Conservation (phyloP, 92 coral and sea anemone genomes). For the Phenganax stokvisi region DNA sequence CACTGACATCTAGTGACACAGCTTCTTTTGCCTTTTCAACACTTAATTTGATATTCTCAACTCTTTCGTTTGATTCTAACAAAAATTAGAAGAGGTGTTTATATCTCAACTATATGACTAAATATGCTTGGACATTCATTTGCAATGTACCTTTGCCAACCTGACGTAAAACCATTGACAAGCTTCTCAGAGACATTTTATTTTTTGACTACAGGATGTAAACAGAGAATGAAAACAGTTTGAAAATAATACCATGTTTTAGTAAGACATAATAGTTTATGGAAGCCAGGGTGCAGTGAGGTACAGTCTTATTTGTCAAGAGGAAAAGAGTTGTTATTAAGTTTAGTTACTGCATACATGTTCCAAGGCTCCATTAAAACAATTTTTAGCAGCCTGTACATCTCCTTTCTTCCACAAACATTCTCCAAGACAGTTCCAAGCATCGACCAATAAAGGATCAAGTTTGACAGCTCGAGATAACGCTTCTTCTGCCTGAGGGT, state of each 20-base stretch:
- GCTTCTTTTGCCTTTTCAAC: slow-evolving; percentile 98
- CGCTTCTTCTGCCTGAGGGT: slow-evolving; percentile 81
- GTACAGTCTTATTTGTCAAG: too few species aligned
- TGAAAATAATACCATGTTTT: too few species aligned
- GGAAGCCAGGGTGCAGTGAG: too few species aligned
- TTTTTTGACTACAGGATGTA: slow-evolving; percentile 60
- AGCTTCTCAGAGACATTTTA: slow-evolving; percentile 76
- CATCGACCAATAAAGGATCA: slow-evolving; percentile 84
- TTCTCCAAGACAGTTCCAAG: slow-evolving; percentile 96
- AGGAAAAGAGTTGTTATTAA: background rate
- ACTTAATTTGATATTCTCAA: slow-evolving; percentile 71
- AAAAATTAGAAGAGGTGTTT: background rate
- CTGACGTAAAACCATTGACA: slow-evolving; percentile 97
- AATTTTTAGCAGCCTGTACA: slow-evolving; percentile 82
- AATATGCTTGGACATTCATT: background rate
- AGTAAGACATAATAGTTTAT: too few species aligned
- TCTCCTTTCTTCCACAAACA: slow-evolving; percentile 96
- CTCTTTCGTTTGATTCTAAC: slow-evolving; percentile 69
- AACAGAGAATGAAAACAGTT: too few species aligned
- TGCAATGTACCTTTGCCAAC: slow-evolving; percentile 73
- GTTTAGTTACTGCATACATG: slow-evolving; percentile 56
- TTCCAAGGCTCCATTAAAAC: slow-evolving; percentile 86
- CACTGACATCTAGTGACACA: slow-evolving; percentile 74
- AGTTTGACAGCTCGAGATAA: slow-evolving; percentile 90
- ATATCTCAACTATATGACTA: background rate